Evolutionary conservation across 2,797 vertebrate species (phyloP).

Genomic region (Tiaroga cobitis): DNA sequence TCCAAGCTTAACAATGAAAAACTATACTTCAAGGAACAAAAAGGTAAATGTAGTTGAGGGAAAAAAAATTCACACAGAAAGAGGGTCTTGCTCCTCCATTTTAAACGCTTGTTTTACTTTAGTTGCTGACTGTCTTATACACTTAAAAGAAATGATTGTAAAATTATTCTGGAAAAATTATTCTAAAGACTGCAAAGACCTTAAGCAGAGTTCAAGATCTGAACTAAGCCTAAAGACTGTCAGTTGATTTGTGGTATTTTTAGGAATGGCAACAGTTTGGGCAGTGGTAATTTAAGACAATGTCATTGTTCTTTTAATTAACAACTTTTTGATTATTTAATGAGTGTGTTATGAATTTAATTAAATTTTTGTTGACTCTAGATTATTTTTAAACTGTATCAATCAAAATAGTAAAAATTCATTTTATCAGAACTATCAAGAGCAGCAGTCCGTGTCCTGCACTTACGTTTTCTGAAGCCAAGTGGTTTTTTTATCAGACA

Average conservation of each 20-base stretch:
- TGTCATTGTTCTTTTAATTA: constrained; percentile 28
- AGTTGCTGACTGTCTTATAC: neutral
- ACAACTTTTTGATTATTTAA: constrained; percentile 4
- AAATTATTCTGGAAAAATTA: neutral
- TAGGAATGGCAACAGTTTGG: constrained; percentile 7
- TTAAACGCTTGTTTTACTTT: constrained; percentile 20
- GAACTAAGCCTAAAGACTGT: constrained; percentile 14
- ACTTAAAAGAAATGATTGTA: neutral
- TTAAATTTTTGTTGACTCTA: neutral
- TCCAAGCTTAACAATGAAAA: neutral
- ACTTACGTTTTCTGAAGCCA: neutral
- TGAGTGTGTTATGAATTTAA: neutral
- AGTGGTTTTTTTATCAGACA: neutral
- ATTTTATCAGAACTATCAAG: neutral
- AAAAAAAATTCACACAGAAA: neutral
- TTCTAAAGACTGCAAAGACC: neutral
- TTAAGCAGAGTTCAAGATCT: neutral
- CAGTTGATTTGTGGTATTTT: neutral
- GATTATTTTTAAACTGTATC: neutral
- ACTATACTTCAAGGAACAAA: neutral
- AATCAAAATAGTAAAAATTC: neutral
- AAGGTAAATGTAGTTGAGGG: neutral
- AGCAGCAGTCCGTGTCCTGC: neutral
- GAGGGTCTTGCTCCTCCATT: neutral
- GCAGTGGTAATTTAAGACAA: constrained; percentile 5